A percentile compares a stretch with the other conserved stretches of the same genome.
Evolutionary conservation across 2,113 vertebrate species (phyloP).

Genomic region (Lycaon pictus): DNA sequence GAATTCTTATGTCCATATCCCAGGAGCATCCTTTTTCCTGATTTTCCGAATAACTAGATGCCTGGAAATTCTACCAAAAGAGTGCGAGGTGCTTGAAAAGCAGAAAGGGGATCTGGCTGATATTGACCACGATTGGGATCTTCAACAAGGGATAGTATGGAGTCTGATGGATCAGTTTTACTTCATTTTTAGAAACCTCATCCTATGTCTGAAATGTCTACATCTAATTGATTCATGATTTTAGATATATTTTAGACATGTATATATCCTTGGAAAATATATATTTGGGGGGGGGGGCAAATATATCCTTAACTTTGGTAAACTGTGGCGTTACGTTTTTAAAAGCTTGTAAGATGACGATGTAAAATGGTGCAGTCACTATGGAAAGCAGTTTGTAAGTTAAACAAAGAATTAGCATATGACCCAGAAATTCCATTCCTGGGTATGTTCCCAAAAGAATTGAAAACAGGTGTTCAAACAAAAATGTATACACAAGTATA

Average conservation of each 20-base stretch:
- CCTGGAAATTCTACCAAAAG: not conserved
- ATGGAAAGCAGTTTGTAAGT: not conserved
- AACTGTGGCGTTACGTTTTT: not conserved
- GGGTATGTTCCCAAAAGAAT: not conserved
- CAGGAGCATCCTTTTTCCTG: not conserved
- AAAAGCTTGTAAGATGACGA: not conserved
- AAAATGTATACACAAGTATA: no score
- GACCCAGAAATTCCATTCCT: not conserved
- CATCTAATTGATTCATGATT: not conserved
- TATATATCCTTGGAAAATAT: not conserved
- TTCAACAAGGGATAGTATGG: not conserved
- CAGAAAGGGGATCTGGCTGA: not conserved
- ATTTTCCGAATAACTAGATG: not conserved
- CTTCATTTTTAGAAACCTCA: not conserved
- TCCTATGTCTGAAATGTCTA: not conserved
- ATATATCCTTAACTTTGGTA: not conserved
- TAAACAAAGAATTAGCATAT: not conserved
- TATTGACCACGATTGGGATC: not conserved
- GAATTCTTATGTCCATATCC: no score
- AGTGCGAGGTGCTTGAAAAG: slow-evolving; percentile 3
- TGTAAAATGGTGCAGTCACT: not conserved
- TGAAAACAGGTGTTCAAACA: not conserved
- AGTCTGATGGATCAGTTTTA: not conserved
- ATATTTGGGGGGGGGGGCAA: not conserved
- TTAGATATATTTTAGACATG: not conserved